Conservation (phyloP, 2,113 vertebrate species). For the Melanerpes formicivorus region DNA sequence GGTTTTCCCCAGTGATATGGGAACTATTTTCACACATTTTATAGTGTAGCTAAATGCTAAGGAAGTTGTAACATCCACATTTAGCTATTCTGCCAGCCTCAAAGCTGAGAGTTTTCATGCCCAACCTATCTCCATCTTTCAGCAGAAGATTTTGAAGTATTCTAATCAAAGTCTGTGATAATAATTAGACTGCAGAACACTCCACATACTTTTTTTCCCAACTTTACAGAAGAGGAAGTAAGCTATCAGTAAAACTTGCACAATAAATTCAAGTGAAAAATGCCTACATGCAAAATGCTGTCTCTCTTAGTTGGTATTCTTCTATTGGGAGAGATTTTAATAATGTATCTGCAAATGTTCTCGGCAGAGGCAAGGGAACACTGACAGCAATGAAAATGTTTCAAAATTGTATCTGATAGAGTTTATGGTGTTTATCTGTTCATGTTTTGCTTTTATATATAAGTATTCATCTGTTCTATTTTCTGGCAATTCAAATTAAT, state of each 20-base stretch:
- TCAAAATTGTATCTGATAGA: not conserved
- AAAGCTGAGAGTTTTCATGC: not conserved
- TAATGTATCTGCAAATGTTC: not conserved
- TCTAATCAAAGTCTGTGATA: not conserved
- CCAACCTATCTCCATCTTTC: not conserved
- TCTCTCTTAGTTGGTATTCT: not conserved
- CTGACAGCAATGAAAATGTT: not conserved
- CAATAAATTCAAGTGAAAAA: not conserved
- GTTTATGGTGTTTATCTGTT: not conserved
- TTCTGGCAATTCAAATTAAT: conserved; percentile 51
- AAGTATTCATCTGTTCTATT: conserved; percentile 27
- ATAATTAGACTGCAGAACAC: not conserved
- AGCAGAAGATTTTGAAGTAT: not conserved
- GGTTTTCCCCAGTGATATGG: not conserved
- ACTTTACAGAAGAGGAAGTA: not conserved
- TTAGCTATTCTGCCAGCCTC: not conserved
- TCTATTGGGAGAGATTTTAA: not conserved
- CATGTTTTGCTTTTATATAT: not conserved
- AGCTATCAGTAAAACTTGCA: not conserved
- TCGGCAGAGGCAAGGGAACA: not conserved
- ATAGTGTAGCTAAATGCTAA: not conserved
- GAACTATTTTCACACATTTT: not conserved
- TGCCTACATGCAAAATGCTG: not conserved
- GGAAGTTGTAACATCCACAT: not conserved
- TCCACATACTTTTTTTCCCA: not conserved